Evolutionary conservation across 2,797 vertebrate species (phyloP).

Genomic region (Pseudochromis fuscus): DNA sequence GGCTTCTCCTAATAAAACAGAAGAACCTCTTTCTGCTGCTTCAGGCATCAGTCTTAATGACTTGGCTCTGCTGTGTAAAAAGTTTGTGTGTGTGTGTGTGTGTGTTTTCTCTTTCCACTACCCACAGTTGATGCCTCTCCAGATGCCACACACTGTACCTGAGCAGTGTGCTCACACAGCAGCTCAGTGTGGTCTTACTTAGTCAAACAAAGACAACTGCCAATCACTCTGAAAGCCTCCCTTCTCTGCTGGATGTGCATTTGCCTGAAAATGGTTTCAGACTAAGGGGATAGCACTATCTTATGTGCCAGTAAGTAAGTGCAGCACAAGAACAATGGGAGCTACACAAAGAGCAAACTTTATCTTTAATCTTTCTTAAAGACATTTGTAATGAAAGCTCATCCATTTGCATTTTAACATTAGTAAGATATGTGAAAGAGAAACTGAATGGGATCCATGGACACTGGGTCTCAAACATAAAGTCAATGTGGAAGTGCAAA

Average conservation of each 20-base stretch:
- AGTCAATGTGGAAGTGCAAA: too few species aligned
- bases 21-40: conserved; percentile 36
- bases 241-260: background rate
- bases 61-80: conserved; percentile 28
- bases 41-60: conserved; percentile 37
- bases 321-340: too few species aligned
- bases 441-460: too few species aligned
- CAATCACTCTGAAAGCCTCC: conserved; percentile 8
- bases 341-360: too few species aligned
- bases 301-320: too few species aligned
- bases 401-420: too few species aligned
- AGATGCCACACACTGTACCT: conserved; percentile 40
- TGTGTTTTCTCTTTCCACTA: conserved; percentile 19
- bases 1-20: conserved; percentile 62
- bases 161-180: conserved; percentile 8
- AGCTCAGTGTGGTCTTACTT: conserved; percentile 21
- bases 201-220: conserved; percentile 40
- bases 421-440: too few species aligned
- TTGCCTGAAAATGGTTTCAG: background rate
- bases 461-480: too few species aligned
- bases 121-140: conserved; percentile 23
- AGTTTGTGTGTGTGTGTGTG: too few species aligned
- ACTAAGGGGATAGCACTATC: too few species aligned
- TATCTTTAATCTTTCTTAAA: too few species aligned
- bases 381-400: too few species aligned